These are phyloP conservation scores for Trachelus stipa DNA, from an alignment of 2,888 invertebrate genomes.

Conservation along the genomic window DNA sequence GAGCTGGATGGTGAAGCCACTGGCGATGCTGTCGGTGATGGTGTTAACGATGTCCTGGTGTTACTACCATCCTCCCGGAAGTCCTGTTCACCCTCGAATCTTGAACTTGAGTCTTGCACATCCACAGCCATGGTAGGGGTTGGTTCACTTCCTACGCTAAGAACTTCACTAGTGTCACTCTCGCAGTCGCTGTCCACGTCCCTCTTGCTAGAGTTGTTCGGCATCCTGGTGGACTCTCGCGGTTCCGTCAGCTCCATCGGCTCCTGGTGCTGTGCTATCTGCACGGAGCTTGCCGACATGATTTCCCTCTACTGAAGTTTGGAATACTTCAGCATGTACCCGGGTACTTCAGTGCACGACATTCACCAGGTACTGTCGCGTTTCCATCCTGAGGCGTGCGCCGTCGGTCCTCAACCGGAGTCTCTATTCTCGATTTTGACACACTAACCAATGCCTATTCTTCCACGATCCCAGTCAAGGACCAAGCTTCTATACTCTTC, in stretches of 20 bases:
- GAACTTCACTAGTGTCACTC: constrained; percentile 78
- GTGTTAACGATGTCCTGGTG: constrained; percentile 31
- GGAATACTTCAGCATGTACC: neutral
- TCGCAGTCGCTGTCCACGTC: constrained; percentile 53
- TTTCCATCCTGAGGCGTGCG: neutral
- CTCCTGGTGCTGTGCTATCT: constrained; percentile 2
- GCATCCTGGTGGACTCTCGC: constrained; percentile 2
- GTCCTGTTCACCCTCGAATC: constrained; percentile 22
- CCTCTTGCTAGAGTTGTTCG: constrained; percentile 17
- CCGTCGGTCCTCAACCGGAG: neutral
- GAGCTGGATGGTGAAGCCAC: constrained; percentile 60
- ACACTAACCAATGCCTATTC: neutral
- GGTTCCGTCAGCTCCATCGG: constrained; percentile 15
- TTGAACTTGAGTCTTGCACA: constrained; percentile 30
- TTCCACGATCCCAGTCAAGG: neutral
- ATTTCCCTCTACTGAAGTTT: neutral
- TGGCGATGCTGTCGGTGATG: constrained; percentile 46
- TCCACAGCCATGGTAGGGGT: constrained; percentile 44
- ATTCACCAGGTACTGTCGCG: neutral
- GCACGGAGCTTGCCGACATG: constrained; percentile 8
- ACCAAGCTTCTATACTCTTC: neutral
- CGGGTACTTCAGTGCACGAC: neutral
- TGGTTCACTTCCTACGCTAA: constrained; percentile 85
- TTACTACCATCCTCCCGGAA: constrained; percentile 46
- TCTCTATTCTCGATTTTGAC: neutral